Evolutionary conservation across 2,888 invertebrate genomes (phyloP).

Genomic region (Drosophila infuscata): DNA sequence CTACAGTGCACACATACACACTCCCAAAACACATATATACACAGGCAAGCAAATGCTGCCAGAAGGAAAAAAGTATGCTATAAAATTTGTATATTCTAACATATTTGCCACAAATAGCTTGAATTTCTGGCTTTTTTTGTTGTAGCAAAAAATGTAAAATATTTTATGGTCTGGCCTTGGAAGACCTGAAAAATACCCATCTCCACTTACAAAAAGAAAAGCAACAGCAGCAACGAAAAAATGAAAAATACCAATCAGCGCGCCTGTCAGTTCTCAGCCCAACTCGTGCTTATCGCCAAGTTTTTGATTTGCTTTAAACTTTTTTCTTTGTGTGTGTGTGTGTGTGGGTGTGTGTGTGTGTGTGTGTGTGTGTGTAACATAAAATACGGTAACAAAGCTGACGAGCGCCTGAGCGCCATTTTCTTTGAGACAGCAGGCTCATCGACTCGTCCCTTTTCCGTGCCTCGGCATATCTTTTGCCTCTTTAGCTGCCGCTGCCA

Average conservation of each 20-base stretch:
- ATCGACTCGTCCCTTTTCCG: conserved; percentile 38
- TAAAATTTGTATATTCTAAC: conserved; percentile 54
- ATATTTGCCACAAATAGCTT: conserved; percentile 71
- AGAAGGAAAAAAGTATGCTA: conserved; percentile 53
- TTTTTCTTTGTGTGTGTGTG: conserved; percentile 30
- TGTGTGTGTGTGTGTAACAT: conserved; percentile 20
- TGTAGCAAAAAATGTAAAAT: conserved; percentile 64
- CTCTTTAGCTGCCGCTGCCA: conserved; percentile 23
- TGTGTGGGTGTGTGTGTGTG: neutral
- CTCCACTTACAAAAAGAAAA: conserved; percentile 4
- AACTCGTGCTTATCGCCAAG: conserved; percentile 79
- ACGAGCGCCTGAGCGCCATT: conserved; percentile 42
- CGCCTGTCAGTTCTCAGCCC: conserved; percentile 71
- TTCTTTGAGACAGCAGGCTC: conserved; percentile 69
- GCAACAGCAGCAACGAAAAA: conserved; percentile 22
- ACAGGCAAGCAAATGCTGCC: neutral
- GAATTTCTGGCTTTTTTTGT: conserved; percentile 52
- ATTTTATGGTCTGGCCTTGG: conserved; percentile 72
- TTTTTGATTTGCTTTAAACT: conserved; percentile 79
- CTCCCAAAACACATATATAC: neutral
- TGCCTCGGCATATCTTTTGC: conserved; percentile 52
- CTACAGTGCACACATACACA: conserved; percentile 3
- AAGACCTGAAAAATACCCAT: conserved; percentile 20
- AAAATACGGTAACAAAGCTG: conserved; percentile 51
- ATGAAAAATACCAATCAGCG: conserved; percentile 75